Evolutionary conservation across 1,140 invertebrate species (phyloP).

Genomic region (Drosophila ercepeae): DNA sequence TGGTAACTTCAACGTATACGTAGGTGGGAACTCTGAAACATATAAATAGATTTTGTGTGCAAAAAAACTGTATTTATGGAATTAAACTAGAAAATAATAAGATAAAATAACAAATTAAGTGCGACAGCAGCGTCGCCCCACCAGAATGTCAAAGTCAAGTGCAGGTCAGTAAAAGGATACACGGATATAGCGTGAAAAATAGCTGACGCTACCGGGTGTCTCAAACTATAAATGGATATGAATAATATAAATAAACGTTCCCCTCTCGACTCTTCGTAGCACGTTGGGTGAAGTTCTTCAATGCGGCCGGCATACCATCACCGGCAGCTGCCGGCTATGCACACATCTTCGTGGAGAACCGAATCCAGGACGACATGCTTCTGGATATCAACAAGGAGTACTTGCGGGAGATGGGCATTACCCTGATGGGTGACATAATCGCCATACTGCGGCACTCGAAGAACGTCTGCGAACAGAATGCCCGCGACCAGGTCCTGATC

Average conservation of each 20-base stretch:
- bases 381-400: slow-evolving; percentile 92
- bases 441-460: slow-evolving; percentile 92
- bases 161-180: slow-evolving; percentile 43
- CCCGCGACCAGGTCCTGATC: slow-evolving; percentile 85
- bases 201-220: slow-evolving; percentile 6
- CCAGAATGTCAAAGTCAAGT: slow-evolving; percentile 66
- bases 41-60: slow-evolving; percentile 31
- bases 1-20: neutral
- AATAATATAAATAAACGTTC: neutral
- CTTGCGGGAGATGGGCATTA: slow-evolving; percentile 92
- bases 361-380: slow-evolving; percentile 92
- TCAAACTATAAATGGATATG: slow-evolving; percentile 24
- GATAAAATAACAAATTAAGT: neutral
- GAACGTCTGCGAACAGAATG: slow-evolving; percentile 87
- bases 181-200: neutral
- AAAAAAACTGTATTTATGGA: slow-evolving; percentile 26
- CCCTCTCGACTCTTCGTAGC: slow-evolving; percentile 31
- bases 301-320: slow-evolving; percentile 90
- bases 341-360: slow-evolving; percentile 91
- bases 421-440: slow-evolving; percentile 92
- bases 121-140: slow-evolving; percentile 1
- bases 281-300: slow-evolving; percentile 91
- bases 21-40: slow-evolving; percentile 15
- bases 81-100: slow-evolving; percentile 26
- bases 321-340: slow-evolving; percentile 91